Evolutionary conservation across 2,797 vertebrate genomes (phyloP), one percentile per base, ranked within the genome.

Genomic region (Psittacula echo): DNA sequence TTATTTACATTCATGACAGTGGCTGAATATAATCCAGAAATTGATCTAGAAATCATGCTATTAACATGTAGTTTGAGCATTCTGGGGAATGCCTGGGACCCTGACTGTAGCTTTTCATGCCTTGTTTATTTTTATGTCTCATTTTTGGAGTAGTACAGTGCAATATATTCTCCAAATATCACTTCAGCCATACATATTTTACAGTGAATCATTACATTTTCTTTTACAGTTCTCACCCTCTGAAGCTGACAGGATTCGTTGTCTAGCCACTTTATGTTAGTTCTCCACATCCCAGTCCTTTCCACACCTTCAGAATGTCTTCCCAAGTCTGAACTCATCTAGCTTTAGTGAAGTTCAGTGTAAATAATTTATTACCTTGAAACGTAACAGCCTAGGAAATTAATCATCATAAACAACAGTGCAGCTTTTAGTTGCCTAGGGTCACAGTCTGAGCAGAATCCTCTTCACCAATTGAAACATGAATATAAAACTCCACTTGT

Each of bases 351-450:
- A 26, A 39, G 85, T 71, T 70, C n/a, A 20, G 42, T 94, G 86
- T 95, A 96, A 97, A 96, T 96, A 95, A 82, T 95, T 66, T 94
- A 95, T 89, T 94, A 82, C 53, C 65, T 80, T 82, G 89, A 94
- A 95, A 92, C 47, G 34, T 85, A 96, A 91, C 82, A 91, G 95
- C 65, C 80, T 85, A 85, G 81, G 79, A 92, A 89, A 95, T 94
- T 95, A 97, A 95, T 96, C 96, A 97, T 96, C 93, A 75, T 95
- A 97, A 96, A 90, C 92, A 97, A 78, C 74, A 93, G 74, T 87
- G 79, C 82, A 82, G 72, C 94, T 96, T 90, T 89, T 96, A 96
- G 94, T 95, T 96, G 97, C 94, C 56, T 92, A 87, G 86, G 96
- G 91, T 82, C 90, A 62, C 23, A 58, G 9, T 65, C 32, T 85